A percentile compares a stretch with the other conserved stretches of the same genome.
These are phyloP conservation scores for Trachelus iudaicus DNA, from an alignment of 2,888 invertebrate species.

Conservation along the genomic window DNA sequence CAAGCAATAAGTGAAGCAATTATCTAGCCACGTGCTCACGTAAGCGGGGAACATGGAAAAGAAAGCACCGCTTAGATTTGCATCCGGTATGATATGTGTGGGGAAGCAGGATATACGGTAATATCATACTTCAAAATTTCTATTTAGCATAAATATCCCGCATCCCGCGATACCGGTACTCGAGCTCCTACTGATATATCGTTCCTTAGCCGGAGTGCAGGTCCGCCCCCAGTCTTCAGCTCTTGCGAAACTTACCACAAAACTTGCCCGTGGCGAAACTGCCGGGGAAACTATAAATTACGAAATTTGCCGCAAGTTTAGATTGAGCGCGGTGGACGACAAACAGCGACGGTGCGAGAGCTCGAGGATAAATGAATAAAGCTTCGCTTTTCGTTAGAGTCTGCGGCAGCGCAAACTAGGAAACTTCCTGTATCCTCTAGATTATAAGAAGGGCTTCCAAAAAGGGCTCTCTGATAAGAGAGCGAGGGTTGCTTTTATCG, in stretches of 20 bases:
- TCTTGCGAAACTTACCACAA: conserved; percentile 31
- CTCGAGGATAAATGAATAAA: conserved; percentile 28
- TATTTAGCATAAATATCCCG: conserved; percentile 57
- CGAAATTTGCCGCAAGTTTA: conserved; percentile 41
- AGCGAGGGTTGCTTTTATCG: neutral
- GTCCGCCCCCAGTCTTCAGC: conserved; percentile 2
- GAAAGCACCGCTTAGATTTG: conserved; percentile 13
- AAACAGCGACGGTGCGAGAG: conserved; percentile 19
- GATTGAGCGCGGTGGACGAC: conserved; percentile 33
- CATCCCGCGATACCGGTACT: conserved; percentile 35
- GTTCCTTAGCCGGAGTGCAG: conserved; percentile 25
- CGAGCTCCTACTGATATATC: conserved; percentile 37
- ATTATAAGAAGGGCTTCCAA: neutral
- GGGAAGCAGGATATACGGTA: conserved; percentile 10
- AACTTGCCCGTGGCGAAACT: conserved; percentile 35
- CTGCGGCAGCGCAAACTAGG: neutral
- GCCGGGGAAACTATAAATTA: conserved; percentile 41
- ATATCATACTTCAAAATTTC: conserved; percentile 56
- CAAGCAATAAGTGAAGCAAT: neutral
- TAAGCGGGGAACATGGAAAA: neutral
- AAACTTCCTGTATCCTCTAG: too few relatives aligned
- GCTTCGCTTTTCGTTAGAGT: conserved; percentile 9
- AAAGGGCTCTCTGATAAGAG: neutral
- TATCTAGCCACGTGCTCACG: neutral
- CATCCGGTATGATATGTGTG: neutral